Evolutionary conservation across 2,888 invertebrate species (phyloP).

Genomic region (Tromatobia lineatoria): DNA sequence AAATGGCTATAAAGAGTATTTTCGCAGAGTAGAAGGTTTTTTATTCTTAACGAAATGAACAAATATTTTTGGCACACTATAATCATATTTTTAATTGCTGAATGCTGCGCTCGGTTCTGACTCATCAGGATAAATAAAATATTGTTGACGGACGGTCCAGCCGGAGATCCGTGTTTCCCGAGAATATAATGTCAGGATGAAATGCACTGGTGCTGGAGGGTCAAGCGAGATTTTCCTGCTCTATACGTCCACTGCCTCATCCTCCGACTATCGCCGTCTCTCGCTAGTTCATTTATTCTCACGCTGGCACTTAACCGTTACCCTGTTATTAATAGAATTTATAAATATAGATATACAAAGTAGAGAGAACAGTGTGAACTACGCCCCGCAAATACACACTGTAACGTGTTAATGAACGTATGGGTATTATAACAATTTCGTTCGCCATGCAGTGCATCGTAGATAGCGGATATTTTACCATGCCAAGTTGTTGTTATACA

Average conservation of each 20-base stretch:
- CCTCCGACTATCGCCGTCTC: slow-evolving; percentile 16
- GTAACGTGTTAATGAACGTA: slow-evolving; percentile 68
- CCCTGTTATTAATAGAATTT: slow-evolving; percentile 64
- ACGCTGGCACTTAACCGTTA: slow-evolving; percentile 68
- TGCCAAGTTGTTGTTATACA: not conserved
- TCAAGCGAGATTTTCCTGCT: slow-evolving; percentile 24
- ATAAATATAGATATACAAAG: slow-evolving; percentile 37
- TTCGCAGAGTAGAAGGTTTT: not conserved
- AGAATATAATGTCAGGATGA: slow-evolving; percentile 32
- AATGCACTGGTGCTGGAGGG: slow-evolving; percentile 28
- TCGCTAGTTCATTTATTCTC: slow-evolving; percentile 67
- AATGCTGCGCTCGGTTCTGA: not conserved
- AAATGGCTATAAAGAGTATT: too few relatives aligned
- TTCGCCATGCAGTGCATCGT: slow-evolving; percentile 1
- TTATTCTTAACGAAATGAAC: not conserved
- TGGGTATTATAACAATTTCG: slow-evolving; percentile 68
- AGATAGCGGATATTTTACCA: not conserved
- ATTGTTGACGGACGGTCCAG: slow-evolving; percentile 6
- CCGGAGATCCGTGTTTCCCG: slow-evolving; percentile 24
- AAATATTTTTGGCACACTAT: slow-evolving; percentile 26
- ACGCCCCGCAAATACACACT: slow-evolving; percentile 49
- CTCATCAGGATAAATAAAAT: slow-evolving; percentile 21
- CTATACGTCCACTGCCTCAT: slow-evolving; percentile 55
- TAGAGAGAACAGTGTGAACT: slow-evolving; percentile 7
- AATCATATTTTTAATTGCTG: slow-evolving; percentile 2